Percentiles rank a stretch among this genome's conserved stretches.
Evolutionary conservation across 1,140 invertebrate genomes (phyloP).

Genomic region (Brachystomella parvula): DNA sequence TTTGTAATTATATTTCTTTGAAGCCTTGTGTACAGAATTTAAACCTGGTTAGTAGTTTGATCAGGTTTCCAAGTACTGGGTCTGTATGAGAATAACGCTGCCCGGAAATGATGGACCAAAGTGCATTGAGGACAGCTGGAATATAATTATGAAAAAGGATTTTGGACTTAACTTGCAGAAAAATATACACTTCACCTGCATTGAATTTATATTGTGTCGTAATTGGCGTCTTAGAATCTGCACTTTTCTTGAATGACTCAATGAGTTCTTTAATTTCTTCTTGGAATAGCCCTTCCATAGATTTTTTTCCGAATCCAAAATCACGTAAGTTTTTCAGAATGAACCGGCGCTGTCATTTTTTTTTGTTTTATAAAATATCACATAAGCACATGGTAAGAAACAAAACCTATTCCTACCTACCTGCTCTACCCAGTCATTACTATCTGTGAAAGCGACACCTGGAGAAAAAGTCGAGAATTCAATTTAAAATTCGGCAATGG

Average conservation of each 20-base stretch:
- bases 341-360: conserved; percentile 1
- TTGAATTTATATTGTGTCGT: conserved; percentile 16
- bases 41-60: neutral
- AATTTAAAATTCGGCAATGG: neutral
- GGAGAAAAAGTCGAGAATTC: neutral
- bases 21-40: neutral
- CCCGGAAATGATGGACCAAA: conserved; percentile 14
- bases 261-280: conserved; percentile 15
- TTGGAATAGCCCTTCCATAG: conserved; percentile 9
- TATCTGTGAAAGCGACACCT: neutral
- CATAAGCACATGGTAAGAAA: neutral
- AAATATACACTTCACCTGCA: neutral
- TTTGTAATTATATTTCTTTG: neutral
- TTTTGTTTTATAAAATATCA: neutral
- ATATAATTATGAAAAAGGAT: neutral
- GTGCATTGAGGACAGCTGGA: conserved; percentile 12
- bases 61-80: neutral
- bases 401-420: neutral
- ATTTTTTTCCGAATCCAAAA: conserved; percentile 14
- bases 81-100: conserved; percentile 14
- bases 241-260: neutral
- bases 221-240: conserved; percentile 5
- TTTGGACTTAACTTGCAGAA: neutral
- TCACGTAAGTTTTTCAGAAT: conserved; percentile 15
- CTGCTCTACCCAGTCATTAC: conserved; percentile 12